Conservation (phyloP, 2,113 vertebrate genomes). For the Onychorhynchus coronatus region DNA sequence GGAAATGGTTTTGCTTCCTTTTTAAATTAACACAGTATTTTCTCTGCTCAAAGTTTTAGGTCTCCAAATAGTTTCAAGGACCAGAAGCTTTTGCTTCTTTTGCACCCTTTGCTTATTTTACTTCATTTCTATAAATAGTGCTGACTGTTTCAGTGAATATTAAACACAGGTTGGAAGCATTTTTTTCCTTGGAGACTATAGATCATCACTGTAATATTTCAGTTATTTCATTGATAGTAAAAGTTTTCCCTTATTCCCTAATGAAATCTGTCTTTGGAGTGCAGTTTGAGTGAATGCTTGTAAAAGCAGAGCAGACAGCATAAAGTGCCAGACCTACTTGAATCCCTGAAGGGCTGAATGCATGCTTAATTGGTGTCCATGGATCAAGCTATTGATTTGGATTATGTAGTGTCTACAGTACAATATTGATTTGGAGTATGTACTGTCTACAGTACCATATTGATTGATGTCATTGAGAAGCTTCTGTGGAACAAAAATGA, state of each 20-base stretch:
- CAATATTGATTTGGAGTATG: neutral
- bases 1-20: conserved; percentile 6
- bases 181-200: neutral
- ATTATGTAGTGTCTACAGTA: neutral
- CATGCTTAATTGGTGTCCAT: neutral
- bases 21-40: neutral
- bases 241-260: neutral
- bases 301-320: neutral
- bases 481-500: neutral
- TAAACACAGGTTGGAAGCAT: neutral
- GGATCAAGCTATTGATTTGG: neutral
- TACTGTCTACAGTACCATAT: neutral
- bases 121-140: neutral
- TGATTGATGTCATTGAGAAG: neutral
- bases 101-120: neutral
- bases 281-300: neutral
- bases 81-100: neutral
- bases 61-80: neutral
- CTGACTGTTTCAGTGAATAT: neutral
- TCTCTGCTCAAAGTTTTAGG: neutral
- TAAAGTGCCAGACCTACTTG: neutral
- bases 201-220: neutral
- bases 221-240: neutral
- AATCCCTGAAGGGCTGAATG: neutral
- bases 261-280: neutral